Conservation (phyloP, 2,888 invertebrate genomes). For the Colletes collaris region DNA sequence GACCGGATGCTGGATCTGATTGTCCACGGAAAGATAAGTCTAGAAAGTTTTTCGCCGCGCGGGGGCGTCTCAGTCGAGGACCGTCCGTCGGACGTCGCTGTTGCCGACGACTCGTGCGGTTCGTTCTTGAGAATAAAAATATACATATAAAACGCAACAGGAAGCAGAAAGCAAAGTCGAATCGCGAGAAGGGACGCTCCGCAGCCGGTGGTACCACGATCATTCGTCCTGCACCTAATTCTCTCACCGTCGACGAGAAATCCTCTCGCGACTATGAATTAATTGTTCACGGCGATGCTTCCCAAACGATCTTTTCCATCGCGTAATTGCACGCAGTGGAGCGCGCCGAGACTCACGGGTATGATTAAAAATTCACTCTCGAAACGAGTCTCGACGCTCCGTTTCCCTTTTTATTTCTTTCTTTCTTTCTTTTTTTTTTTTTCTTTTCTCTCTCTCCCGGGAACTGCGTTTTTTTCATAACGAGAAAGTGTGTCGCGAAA, state of each 20-base stretch:
- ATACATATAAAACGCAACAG: too few relatives aligned
- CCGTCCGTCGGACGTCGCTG: too few relatives aligned
- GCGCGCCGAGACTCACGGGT: neutral
- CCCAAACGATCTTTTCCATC: neutral
- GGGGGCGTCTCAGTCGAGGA: too few relatives aligned
- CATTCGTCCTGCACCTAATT: neutral
- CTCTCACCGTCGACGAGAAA: neutral
- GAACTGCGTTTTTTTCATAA: conserved; percentile 32
- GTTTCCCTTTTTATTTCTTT: neutral
- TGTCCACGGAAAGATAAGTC: neutral
- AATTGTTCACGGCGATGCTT: neutral
- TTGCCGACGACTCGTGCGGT: too few relatives aligned
- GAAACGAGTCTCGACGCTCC: neutral
- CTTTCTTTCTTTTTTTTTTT: too few relatives aligned
- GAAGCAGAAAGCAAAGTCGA: too few relatives aligned
- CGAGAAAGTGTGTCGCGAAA: conserved; percentile 9
- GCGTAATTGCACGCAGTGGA: neutral
- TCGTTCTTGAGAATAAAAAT: too few relatives aligned
- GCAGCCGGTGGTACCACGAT: neutral
- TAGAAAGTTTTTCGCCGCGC: too few relatives aligned
- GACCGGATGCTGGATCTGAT: too few relatives aligned
- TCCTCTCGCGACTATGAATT: neutral
- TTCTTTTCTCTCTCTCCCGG: too few relatives aligned
- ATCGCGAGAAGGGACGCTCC: too few relatives aligned
- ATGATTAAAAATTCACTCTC: neutral